A percentile compares a stretch with the other conserved stretches of the same genome.
phyloP scores from a whole-genome alignment of 2,888 invertebrate genomes.

The Spisula solida region DNA sequence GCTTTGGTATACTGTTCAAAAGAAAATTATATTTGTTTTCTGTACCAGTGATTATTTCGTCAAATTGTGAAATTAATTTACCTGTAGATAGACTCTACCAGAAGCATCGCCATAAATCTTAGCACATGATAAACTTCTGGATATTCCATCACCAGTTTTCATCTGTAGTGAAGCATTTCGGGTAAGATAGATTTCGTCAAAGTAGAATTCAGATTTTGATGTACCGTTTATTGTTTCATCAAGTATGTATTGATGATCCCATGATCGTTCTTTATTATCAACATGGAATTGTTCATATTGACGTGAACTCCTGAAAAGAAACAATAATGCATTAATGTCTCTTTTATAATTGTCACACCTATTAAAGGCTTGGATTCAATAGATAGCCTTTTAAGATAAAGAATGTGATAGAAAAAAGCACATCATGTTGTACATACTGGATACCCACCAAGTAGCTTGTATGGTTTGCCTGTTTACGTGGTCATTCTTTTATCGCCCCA shows the following conservation, averaged over 20 bases:
- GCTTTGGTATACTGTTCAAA: no score
- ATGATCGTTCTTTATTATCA: slow-evolving; percentile 74
- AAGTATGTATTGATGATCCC: slow-evolving; percentile 79
- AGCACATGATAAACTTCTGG: slow-evolving; percentile 62
- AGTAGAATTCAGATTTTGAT: slow-evolving; percentile 63
- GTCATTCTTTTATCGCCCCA: no score
- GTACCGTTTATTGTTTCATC: slow-evolving; percentile 69
- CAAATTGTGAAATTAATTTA: background rate
- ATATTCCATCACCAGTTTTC: slow-evolving; percentile 62
- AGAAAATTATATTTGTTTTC: no score
- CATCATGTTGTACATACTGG: no score
- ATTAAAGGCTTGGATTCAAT: no score
- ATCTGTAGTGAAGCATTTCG: slow-evolving; percentile 76
- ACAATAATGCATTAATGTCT: background rate
- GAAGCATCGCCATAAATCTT: slow-evolving; percentile 78
- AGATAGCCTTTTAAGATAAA: no score
- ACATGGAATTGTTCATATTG: slow-evolving; percentile 75
- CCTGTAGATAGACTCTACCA: slow-evolving; percentile 75
- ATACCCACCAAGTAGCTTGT: no score
- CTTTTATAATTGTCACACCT: no score
- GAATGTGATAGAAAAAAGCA: no score
- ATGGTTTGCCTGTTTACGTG: no score
- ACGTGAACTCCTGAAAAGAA: slow-evolving; percentile 56
- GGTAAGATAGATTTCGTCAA: slow-evolving; percentile 78
- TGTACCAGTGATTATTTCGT: no score